phyloP scores from a whole-genome alignment of 2,797 vertebrate genomes.

The Eulemur albifrons region DNA sequence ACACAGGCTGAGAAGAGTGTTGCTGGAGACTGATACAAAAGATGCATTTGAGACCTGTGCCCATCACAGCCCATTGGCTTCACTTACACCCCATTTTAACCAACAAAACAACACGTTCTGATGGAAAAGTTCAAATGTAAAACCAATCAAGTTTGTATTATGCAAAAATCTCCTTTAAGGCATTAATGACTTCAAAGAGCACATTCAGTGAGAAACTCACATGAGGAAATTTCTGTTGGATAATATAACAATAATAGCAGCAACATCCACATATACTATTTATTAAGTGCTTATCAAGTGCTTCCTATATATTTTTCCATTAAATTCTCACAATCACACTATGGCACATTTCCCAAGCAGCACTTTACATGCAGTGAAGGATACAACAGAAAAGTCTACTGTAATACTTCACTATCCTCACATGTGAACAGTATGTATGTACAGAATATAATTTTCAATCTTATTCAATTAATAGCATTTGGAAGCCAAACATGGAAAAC shows the following conservation, averaged over 20 bases:
- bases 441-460: neutral
- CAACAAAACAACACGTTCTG: neutral
- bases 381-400: neutral
- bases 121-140: neutral
- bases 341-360: neutral
- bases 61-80: neutral
- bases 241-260: neutral
- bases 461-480: neutral
- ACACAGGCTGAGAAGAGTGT: neutral
- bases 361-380: neutral
- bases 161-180: neutral
- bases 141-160: neutral
- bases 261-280: neutral
- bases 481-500: neutral
- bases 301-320: neutral
- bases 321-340: neutral
- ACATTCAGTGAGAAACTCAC: neutral
- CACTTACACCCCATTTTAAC: neutral
- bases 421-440: neutral
- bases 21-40: neutral
- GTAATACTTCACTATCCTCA: neutral
- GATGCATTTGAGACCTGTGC: neutral
- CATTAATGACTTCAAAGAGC: neutral
- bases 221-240: neutral
- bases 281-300: neutral